Percentiles rank a stretch among this genome's conserved stretches.
These are phyloP conservation scores for Eciton burchellii DNA, from an alignment of 1,140 invertebrate genomes.

Conservation along the genomic window DNA sequence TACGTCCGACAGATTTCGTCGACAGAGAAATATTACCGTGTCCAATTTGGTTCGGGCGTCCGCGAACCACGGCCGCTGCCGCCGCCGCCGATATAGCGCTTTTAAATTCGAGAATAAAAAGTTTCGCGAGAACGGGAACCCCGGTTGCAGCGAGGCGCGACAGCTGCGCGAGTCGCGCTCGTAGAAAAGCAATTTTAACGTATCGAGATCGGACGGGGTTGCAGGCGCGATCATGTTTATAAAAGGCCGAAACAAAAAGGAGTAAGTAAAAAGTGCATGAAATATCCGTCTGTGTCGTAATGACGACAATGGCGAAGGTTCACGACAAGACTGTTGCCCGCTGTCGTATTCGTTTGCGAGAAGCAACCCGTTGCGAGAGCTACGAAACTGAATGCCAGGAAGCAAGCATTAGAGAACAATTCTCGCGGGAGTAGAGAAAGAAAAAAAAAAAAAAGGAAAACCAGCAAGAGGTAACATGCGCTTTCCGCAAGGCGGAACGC, in stretches of 20 bases:
- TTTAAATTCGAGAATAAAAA: slow-evolving; percentile 57
- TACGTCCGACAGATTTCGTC: neutral
- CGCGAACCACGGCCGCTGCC: neutral
- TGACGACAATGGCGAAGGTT: neutral
- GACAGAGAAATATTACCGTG: slow-evolving; percentile 38
- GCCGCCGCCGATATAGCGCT: slow-evolving; percentile 21
- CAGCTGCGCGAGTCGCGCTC: slow-evolving; percentile 36
- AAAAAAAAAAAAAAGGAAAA: no score
- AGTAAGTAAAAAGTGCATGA: neutral
- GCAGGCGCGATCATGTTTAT: slow-evolving; percentile 28
- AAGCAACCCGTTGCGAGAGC: slow-evolving; percentile 15
- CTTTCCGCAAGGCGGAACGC: slow-evolving; percentile 15
- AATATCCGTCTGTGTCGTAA: slow-evolving; percentile 15
- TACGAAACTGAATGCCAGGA: slow-evolving; percentile 26
- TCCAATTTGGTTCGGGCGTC: slow-evolving; percentile 23
- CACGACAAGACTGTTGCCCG: neutral
- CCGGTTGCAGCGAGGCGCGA: slow-evolving; percentile 31
- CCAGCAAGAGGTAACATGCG: slow-evolving; percentile 6
- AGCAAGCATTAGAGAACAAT: slow-evolving; percentile 7
- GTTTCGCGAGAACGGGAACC: slow-evolving; percentile 4
- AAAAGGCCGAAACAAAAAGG: neutral
- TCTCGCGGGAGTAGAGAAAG: slow-evolving; percentile 2
- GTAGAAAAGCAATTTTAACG: slow-evolving; percentile 59
- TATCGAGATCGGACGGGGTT: slow-evolving; percentile 12
- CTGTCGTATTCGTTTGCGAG: neutral